Percentiles rank a stretch among this genome's conserved stretches.
phyloP scores from a whole-genome alignment of 30 jellyfish, hydroid and myxozoan species.

The Nemopilema nomurai region DNA sequence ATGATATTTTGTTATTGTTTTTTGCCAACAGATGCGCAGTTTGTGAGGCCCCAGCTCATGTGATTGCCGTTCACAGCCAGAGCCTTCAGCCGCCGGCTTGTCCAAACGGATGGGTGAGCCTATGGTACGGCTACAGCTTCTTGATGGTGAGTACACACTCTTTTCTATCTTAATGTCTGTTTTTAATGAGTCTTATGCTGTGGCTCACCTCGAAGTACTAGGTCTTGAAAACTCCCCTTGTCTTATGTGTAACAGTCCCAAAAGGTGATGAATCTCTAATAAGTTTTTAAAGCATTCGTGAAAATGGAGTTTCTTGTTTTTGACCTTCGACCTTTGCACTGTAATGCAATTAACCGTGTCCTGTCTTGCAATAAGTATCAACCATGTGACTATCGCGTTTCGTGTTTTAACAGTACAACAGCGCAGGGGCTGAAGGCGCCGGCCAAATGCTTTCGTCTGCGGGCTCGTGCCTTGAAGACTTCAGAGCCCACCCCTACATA shows the following conservation, averaged over 20 bases:
- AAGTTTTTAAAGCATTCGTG: too few species aligned
- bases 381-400: background rate
- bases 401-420: slow-evolving; percentile 67
- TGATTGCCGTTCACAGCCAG: slow-evolving; percentile 97
- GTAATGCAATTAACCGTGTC: too few species aligned
- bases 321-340: too few species aligned
- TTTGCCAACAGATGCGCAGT: slow-evolving; percentile 81
- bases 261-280: too few species aligned
- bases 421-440: slow-evolving; percentile 98
- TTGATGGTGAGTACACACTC: slow-evolving; percentile 75
- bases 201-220: too few species aligned
- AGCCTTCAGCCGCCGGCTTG: slow-evolving; percentile 55
- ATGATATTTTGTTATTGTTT: background rate
- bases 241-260: too few species aligned
- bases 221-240: too few species aligned
- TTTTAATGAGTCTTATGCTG: too few species aligned
- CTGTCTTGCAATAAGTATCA: too few species aligned
- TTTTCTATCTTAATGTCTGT: too few species aligned
- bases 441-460: slow-evolving; percentile 95
- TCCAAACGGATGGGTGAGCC: slow-evolving; percentile 89
- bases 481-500: slow-evolving; percentile 94
- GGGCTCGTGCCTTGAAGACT: slow-evolving; percentile 92
- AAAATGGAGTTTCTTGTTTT: too few species aligned
- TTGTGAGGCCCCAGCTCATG: slow-evolving; percentile 98
- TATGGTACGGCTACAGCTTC: slow-evolving; percentile 96